A percentile compares a stretch with the other conserved stretches of the same genome.
These are phyloP conservation scores for Trichosurus vulpecula DNA, from an alignment of 2,797 vertebrate genomes.

Conservation along the genomic window DNA sequence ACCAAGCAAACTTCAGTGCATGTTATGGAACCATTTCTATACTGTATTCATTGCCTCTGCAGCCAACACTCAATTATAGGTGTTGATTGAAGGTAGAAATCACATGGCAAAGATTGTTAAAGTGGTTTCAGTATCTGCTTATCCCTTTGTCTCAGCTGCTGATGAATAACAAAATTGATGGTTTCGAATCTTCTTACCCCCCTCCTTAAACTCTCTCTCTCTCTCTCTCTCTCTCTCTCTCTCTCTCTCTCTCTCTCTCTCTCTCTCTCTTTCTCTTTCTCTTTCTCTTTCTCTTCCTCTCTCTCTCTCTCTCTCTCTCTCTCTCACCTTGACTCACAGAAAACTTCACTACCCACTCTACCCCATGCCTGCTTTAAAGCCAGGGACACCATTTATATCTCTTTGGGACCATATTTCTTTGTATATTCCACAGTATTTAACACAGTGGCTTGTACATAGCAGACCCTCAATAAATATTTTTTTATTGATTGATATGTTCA, in stretches of 20 bases:
- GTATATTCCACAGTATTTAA: background rate
- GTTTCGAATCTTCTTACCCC: background rate
- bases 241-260: too few relatives aligned
- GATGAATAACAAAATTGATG: background rate
- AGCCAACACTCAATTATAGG: background rate
- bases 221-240: too few relatives aligned
- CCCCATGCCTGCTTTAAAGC: background rate
- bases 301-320: too few relatives aligned
- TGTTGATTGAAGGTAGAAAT: background rate
- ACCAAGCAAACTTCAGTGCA: background rate
- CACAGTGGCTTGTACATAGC: background rate
- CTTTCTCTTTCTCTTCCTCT: too few relatives aligned
- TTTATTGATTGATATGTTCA: background rate
- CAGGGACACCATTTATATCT: background rate
- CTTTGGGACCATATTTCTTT: background rate
- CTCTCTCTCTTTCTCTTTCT: too few relatives aligned
- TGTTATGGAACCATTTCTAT: background rate
- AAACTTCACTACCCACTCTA: background rate
- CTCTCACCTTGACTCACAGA: background rate
- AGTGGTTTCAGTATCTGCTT: background rate
- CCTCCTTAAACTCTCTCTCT: too few relatives aligned
- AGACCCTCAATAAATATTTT: background rate
- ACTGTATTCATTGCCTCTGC: background rate
- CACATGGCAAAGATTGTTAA: background rate
- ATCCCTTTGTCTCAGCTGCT: background rate